phyloP scores from a whole-genome alignment of 64 coral and sea anemone genomes.

The Acropora yongei region DNA sequence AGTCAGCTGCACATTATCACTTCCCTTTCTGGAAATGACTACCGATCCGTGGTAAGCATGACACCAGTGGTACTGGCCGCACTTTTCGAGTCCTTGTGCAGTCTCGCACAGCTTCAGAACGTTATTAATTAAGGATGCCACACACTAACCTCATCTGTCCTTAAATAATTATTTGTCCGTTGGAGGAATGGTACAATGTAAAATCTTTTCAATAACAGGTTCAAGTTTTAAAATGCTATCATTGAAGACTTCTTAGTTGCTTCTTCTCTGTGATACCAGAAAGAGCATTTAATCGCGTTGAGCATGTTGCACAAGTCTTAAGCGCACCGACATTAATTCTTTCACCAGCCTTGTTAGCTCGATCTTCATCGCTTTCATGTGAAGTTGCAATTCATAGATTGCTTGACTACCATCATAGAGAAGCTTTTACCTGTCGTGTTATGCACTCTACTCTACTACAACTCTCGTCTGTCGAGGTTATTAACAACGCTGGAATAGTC shows the following conservation, averaged over 20 bases:
- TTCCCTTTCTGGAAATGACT: not conserved
- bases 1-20: slow-evolving; percentile 48
- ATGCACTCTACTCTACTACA: slow-evolving; percentile 38
- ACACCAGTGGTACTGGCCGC: slow-evolving; percentile 15
- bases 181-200: too few species aligned
- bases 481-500: slow-evolving; percentile 36
- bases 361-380: not conserved
- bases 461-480: slow-evolving; percentile 68
- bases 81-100: slow-evolving; percentile 3
- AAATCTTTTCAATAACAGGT: too few species aligned
- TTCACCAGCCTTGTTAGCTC: slow-evolving; percentile 35
- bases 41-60: slow-evolving; percentile 10
- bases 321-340: slow-evolving; percentile 46
- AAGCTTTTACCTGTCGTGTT: slow-evolving; percentile 56
- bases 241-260: not conserved
- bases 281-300: not conserved
- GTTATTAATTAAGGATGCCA: not conserved
- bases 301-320: slow-evolving; percentile 36
- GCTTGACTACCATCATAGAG: not conserved
- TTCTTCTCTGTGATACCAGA: slow-evolving; percentile 51
- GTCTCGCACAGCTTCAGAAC: slow-evolving; percentile 29
- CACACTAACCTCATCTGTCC: not conserved
- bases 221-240: too few species aligned
- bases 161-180: not conserved
- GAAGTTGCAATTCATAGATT: slow-evolving; percentile 48